Evolutionary conservation across 2,113 vertebrate species (phyloP).

Genomic region (Takifugu flavidus): DNA sequence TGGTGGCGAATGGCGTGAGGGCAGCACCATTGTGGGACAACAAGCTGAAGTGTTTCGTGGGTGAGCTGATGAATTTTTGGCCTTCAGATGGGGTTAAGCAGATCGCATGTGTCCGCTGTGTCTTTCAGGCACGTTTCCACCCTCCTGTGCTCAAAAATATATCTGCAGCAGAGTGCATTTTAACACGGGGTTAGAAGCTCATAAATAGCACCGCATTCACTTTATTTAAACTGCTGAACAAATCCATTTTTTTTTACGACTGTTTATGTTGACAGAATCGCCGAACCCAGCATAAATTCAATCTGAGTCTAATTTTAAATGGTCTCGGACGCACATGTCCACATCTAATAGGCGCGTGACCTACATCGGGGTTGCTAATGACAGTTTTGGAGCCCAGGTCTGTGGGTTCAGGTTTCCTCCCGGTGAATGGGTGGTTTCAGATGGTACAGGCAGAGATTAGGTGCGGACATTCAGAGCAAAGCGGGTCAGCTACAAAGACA

Average conservation of each 20-base stretch:
- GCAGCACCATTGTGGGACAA: constrained; percentile 68
- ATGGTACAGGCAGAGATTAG: constrained; percentile 6
- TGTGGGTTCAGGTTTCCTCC: constrained; percentile 18
- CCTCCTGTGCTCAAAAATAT: too few species aligned
- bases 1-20: constrained; percentile 66
- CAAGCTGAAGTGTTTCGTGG: constrained; percentile 66
- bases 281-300: neutral
- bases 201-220: too few species aligned
- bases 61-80: constrained; percentile 37
- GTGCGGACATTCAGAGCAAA: constrained; percentile 9
- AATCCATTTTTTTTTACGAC: too few species aligned
- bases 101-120: too few species aligned
- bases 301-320: neutral
- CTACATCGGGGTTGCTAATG: neutral
- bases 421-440: constrained; percentile 9
- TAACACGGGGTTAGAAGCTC: too few species aligned
- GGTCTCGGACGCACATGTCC: neutral
- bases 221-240: too few species aligned
- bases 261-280: neutral
- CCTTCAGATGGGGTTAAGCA: too few species aligned
- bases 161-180: too few species aligned
- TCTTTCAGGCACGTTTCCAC: too few species aligned
- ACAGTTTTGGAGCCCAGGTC: neutral
- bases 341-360: constrained; percentile 1
- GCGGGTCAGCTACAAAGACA: constrained; percentile 10